These are phyloP conservation scores for Mesochorus sp. DNA, from an alignment of 2,888 invertebrate species.

Conservation along the genomic window DNA sequence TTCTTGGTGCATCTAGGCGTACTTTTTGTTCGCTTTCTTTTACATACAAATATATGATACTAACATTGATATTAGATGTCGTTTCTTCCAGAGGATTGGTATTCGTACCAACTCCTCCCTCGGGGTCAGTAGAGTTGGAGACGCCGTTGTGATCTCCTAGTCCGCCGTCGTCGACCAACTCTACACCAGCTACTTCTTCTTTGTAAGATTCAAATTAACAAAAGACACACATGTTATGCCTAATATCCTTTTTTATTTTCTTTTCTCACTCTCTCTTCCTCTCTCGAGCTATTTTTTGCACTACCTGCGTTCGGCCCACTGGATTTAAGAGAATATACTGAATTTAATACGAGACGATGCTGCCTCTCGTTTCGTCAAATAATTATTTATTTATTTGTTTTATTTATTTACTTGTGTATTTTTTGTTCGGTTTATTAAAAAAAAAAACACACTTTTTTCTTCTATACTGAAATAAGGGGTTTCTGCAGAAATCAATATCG, in stretches of 20 bases:
- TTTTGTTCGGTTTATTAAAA: background rate
- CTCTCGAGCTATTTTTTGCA: background rate
- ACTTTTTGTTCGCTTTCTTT: background rate
- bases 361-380: background rate
- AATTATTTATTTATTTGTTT: background rate
- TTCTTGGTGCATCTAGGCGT: slow-evolving; percentile 1
- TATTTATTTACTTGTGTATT: background rate
- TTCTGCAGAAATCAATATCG: no score
- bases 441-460: background rate
- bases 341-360: background rate
- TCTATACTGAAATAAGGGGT: no score
- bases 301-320: slow-evolving; percentile 52
- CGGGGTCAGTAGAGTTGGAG: slow-evolving; percentile 68
- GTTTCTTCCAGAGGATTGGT: slow-evolving; percentile 74
- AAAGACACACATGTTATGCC: slow-evolving; percentile 72
- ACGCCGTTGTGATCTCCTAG: slow-evolving; percentile 74
- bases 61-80: slow-evolving; percentile 77
- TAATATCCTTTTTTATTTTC: slow-evolving; percentile 2
- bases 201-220: slow-evolving; percentile 72
- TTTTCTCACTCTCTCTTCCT: background rate
- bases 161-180: slow-evolving; percentile 78
- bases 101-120: slow-evolving; percentile 75
- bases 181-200: slow-evolving; percentile 78
- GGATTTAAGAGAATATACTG: slow-evolving; percentile 56
- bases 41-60: slow-evolving; percentile 66